Evolutionary conservation across 64 coral and sea anemone species (phyloP), one percentile per base, ranked within the genome.

Genomic region (Montipora foliosa): DNA sequence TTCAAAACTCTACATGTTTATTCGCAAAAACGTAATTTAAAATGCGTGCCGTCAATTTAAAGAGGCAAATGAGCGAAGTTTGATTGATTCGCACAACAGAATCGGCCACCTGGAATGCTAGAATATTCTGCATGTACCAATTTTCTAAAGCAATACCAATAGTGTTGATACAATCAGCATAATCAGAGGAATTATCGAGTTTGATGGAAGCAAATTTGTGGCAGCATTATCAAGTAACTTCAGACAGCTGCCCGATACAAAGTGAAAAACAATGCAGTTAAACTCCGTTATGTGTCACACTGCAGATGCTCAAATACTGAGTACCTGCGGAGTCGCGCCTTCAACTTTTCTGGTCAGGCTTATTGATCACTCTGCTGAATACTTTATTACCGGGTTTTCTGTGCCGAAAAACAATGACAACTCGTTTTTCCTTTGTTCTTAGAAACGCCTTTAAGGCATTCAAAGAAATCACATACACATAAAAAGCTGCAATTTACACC

Each of bases 191-290:
- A 37, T 37, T 37, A 37, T 37, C 37, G 37, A 8, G 53, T 57
- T 6, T 49, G 37, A 37, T 37, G 37, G 37, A 37, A 37, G 37
- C 37, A 37, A 37, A 37, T 4, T 44, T 86, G 82, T 86, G n/a
- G 47, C 67, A 19, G 4, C 45, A 86, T 86, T 86, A 86, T 86
- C 82, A 49, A 71, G 50, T 71, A 86, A 86, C 82, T 71, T 12
- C 82, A 86, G 64, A 86, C 64, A 72, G 82, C 47, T 49, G 17
- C 82, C 71, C 61, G 13, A 15, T 45, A 86, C 44, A 3, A 70
- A 86, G 71, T 64, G 66, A 16, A 71, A 19, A 70, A 86, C 37
- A 84, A 68, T 71, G 49, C 59, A 67, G n/a, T 67, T 86, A 51
- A 60, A 50, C 66, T 62, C 44, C 16, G 82, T 20, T 73, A 86